These are phyloP conservation scores for Tenodera sinensis DNA, from an alignment of 2,888 invertebrate species.

Conservation along the genomic window DNA sequence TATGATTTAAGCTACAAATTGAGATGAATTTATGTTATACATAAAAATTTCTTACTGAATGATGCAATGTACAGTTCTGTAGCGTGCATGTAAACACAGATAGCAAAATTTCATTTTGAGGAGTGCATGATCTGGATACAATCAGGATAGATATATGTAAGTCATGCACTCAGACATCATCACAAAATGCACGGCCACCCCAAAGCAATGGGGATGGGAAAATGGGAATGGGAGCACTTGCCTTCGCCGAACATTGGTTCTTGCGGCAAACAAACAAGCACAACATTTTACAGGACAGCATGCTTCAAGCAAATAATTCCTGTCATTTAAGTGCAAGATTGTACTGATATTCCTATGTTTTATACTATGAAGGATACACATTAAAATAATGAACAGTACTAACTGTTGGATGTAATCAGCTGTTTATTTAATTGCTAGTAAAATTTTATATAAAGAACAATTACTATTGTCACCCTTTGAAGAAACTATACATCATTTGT, in stretches of 20 bases:
- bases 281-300: neutral
- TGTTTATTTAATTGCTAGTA: no score
- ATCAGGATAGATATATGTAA: neutral
- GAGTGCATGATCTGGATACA: neutral
- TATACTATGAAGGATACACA: neutral
- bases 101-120: neutral
- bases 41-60: neutral
- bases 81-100: neutral
- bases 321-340: neutral
- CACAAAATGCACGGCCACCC: neutral
- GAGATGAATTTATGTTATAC: neutral
- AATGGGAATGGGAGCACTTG: conserved; percentile 7
- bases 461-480: no score
- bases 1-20: no score
- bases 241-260: conserved; percentile 22
- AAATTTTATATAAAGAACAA: no score
- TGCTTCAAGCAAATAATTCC: neutral
- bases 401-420: no score
- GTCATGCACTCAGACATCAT: neutral
- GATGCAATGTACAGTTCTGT: neutral
- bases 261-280: conserved; percentile 8
- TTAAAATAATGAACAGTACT: neutral
- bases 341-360: neutral
- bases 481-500: no score
- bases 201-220: neutral